A percentile compares a stretch with the other conserved stretches of the same genome.
phyloP scores from a whole-genome alignment of 2,888 invertebrate genomes.

The Chaetogeoica ovagalla region DNA sequence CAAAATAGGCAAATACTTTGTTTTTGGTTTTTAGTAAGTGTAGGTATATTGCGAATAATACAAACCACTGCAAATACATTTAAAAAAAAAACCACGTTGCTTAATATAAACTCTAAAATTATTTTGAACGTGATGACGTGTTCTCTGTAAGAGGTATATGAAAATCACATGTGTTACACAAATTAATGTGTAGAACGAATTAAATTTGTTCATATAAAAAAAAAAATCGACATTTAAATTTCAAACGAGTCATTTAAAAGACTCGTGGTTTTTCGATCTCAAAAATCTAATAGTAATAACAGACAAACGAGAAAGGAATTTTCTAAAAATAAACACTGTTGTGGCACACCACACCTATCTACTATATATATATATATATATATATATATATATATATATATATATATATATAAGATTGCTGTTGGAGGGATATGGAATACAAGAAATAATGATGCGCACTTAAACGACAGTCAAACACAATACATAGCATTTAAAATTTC shows the following conservation, averaged over 20 bases:
- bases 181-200: not conserved
- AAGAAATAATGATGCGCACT: not conserved
- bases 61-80: not conserved
- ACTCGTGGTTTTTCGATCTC: not conserved
- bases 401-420: not conserved
- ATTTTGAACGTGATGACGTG: not conserved
- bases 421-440: not conserved
- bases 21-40: not conserved
- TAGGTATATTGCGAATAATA: not conserved
- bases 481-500: not conserved
- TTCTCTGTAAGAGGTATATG: slow-evolving; percentile 19
- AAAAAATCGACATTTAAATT: not conserved
- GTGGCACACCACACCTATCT: too few relatives aligned
- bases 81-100: too few relatives aligned
- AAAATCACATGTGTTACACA: slow-evolving; percentile 16
- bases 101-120: too few relatives aligned
- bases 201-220: not conserved
- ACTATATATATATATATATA: too few relatives aligned
- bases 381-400: too few relatives aligned
- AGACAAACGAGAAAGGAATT: slow-evolving; percentile 14
- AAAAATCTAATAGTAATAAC: not conserved
- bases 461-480: not conserved
- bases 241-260: slow-evolving; percentile 11
- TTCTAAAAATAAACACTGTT: slow-evolving; percentile 19
- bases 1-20: not conserved